These are phyloP conservation scores for Melanogrammus aeglefinus DNA, from an alignment of 2,797 vertebrate genomes.

Conservation along the genomic window DNA sequence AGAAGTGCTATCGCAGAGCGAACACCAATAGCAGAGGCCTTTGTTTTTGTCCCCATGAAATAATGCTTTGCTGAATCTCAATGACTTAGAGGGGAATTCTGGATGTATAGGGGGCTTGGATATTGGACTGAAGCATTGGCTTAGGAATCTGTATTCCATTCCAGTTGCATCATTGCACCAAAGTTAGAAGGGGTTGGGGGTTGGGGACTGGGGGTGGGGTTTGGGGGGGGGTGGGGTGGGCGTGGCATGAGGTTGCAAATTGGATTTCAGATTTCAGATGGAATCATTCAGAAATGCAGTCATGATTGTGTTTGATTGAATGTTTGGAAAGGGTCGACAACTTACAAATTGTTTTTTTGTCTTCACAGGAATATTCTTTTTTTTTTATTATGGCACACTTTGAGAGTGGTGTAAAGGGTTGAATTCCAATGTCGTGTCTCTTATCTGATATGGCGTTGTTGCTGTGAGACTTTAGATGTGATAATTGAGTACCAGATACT, in stretches of 20 bases:
- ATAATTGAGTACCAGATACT: slow-evolving; percentile 85
- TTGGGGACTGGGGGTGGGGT: too few relatives aligned
- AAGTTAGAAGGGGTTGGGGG: slow-evolving; percentile 7
- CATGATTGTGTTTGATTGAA: slow-evolving; percentile 71
- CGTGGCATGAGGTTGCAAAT: slow-evolving; percentile 59
- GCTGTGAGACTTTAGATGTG: slow-evolving; percentile 81
- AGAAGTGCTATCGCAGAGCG: background rate
- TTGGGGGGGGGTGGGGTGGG: slow-evolving; percentile 9
- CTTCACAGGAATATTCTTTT: slow-evolving; percentile 52
- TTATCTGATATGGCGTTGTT: slow-evolving; percentile 86
- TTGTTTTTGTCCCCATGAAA: background rate
- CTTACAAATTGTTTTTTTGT: slow-evolving; percentile 25
- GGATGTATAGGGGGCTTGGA: slow-evolving; percentile 22
- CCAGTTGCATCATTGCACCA: slow-evolving; percentile 58
- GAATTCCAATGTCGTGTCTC: slow-evolving; percentile 55
- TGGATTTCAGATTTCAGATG: slow-evolving; percentile 54
- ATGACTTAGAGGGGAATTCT: background rate
- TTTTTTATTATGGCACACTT: slow-evolving; percentile 65
- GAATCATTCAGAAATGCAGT: slow-evolving; percentile 68
- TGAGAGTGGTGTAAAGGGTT: slow-evolving; percentile 76
- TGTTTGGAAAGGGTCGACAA: slow-evolving; percentile 63
- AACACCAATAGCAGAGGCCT: background rate
- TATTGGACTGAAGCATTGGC: slow-evolving; percentile 43
- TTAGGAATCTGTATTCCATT: slow-evolving; percentile 55
- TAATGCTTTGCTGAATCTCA: background rate